Evolutionary conservation across 2,113 vertebrate species (phyloP), one percentile per base, ranked within the genome.

Genomic region (Podarcis raffonei): DNA sequence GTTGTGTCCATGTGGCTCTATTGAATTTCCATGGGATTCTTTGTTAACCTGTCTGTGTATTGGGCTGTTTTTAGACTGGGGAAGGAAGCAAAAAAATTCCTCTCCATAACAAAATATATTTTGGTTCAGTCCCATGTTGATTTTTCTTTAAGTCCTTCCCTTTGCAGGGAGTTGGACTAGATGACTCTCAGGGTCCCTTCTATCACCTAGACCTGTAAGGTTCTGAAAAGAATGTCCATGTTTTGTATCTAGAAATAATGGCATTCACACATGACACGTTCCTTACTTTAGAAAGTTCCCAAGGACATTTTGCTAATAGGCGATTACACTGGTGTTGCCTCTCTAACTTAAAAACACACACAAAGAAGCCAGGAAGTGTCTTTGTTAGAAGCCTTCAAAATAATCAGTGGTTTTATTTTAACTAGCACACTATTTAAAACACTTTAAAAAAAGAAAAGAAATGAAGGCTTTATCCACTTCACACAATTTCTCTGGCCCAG

Each of bases 31-130:
- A 11, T 20, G 30, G 32, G 18, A 22, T n/a, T 65, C 35, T 27
- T 35, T 15, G 2, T 42, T 39, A 6, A 74, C 27, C 1, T 59
- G 13, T 81, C 53, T 42, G 20, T 5, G 7, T 35, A 35, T 82
- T 37, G 72, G 1, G 23, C 4, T 77, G 42, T 57, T 96, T 97
- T 96, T 95, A 96, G 95, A 96, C 95, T 97, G 95, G 95, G 96
- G 95, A 94, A 96, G 85, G 95, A 94, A 84, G 90, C 93, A 95
- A 96, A 97, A 96, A 53, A 95, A 94, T 91, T 95, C 94, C 94
- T 96, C 96, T 95, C 94, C 93, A 94, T 95, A 78, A 95, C 94
- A 96, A 96, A 95, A 94, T 95, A 94, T 94, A 92, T 94, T 96
- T 96, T 96, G 87, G 93, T 95, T 96, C 96, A 96, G 94, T 96